Conservation (phyloP, 2,888 invertebrate genomes). For the Herminia tarsipennalis region DNA sequence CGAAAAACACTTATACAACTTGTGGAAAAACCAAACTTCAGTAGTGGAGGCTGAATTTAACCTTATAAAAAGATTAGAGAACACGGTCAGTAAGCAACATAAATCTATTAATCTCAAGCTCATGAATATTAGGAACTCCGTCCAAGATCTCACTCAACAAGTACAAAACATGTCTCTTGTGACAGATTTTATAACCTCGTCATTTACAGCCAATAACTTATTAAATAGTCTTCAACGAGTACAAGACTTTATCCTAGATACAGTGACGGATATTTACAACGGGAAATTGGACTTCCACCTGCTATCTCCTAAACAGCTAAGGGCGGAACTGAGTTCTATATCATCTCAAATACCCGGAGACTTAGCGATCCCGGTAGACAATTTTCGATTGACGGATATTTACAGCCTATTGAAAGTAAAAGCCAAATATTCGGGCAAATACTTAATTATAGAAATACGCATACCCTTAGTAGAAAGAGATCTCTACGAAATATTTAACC, state of each 20-base stretch:
- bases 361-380: background rate
- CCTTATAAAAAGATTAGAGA: slow-evolving; percentile 9
- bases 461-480: slow-evolving; percentile 1
- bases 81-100: background rate
- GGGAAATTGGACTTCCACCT: slow-evolving; percentile 13
- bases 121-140: too few relatives aligned
- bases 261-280: slow-evolving; percentile 8
- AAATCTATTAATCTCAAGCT: slow-evolving; percentile 6
- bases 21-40: slow-evolving; percentile 12
- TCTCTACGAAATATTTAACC: background rate
- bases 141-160: background rate
- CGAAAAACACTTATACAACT: background rate
- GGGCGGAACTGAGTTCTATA: background rate
- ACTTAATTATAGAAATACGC: background rate
- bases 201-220: background rate
- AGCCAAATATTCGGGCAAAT: background rate
- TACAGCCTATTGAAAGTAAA: slow-evolving; percentile 5
- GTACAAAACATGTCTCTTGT: background rate
- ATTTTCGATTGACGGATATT: slow-evolving; percentile 1
- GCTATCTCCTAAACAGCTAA: background rate
- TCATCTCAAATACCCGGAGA: background rate
- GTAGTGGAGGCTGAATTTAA: slow-evolving; percentile 10
- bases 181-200: background rate
- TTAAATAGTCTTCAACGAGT: background rate
- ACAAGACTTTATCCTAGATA: slow-evolving; percentile 6